Base-by-base conservation (phyloP, 2,888 invertebrate genomes). In the Dilophus febrilis region DNA sequence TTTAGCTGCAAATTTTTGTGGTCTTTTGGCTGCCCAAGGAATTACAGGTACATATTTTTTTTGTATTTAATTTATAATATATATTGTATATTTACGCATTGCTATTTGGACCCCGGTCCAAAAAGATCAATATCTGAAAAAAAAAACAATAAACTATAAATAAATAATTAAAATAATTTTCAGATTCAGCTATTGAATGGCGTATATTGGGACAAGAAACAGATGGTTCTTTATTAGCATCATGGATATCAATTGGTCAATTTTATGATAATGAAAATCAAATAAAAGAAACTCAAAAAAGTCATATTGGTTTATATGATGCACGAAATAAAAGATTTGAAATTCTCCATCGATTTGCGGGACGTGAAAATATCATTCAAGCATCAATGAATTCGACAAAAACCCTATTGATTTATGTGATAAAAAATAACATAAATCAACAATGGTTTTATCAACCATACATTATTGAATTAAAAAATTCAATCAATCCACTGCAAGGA, bases 161-260 rank as follows among this genome's bases (percentile, higher is more conserved):
- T n/a, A n/a, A n/a, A n/a, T n/a, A n/a, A n/a, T n/a, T n/a, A n/a
- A n/a, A n/a, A n/a, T 41, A 59, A 37, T 43, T 48, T 63, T 29
- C 57, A 76, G 75, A 69, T 46, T 70, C 70, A 54, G 76, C 78
- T 1, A 71, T 74, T 47, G 80, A 84, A 65, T 84, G 84, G 82
- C 74, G 82, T 42, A 65, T 85, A 40, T 60, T 86, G 46, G 84
- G 85, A 0, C 84, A 85, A 58, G 85, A 86, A 54, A 77, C 77
- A 57, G 77, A 83, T 57, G 80, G 80, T 3, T 72, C 72, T 1
- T 66, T 84, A 51, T 56, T 85, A 22, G 66, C 83, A 27, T 72
- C 77, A 19, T 85, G 84, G 82, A 59, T 65, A 44, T 57, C 59
- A 35, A 38, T 64, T 36, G 62, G 64, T 32, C 51, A 49, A n/a